Evolutionary conservation across 2,797 vertebrate species (phyloP).

Genomic region (Mastacembelus armatus): DNA sequence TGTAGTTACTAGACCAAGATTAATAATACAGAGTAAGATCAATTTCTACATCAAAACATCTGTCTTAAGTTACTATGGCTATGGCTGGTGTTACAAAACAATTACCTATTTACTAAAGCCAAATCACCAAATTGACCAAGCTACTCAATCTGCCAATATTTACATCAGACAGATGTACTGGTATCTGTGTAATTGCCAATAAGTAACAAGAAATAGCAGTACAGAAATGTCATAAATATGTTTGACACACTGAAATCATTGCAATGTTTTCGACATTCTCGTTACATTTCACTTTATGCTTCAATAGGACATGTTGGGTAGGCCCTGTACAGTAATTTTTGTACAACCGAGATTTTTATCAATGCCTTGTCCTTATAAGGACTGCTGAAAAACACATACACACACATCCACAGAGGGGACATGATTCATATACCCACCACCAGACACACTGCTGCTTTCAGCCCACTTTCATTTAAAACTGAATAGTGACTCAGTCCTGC

Average conservation of each 20-base stretch:
- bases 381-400: conserved; percentile 8
- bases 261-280: too few species aligned
- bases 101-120: not conserved
- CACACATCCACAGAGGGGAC: conserved; percentile 11
- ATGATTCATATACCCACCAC: conserved; percentile 62
- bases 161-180: not conserved
- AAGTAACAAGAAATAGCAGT: not conserved
- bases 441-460: conserved; percentile 60
- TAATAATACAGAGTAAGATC: not conserved
- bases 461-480: conserved; percentile 69
- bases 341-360: conserved; percentile 6
- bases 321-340: not conserved
- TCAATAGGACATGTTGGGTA: too few species aligned
- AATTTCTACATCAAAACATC: not conserved
- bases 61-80: not conserved
- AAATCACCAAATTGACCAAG: not conserved
- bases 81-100: not conserved
- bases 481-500: conserved; percentile 75
- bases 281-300: too few species aligned
- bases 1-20: too few species aligned
- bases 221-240: not conserved
- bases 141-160: not conserved
- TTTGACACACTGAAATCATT: too few species aligned
- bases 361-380: conserved; percentile 15
- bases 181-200: not conserved